Evolutionary conservation across 2,888 invertebrate species (phyloP).

Genomic region (Troides aeacus): DNA sequence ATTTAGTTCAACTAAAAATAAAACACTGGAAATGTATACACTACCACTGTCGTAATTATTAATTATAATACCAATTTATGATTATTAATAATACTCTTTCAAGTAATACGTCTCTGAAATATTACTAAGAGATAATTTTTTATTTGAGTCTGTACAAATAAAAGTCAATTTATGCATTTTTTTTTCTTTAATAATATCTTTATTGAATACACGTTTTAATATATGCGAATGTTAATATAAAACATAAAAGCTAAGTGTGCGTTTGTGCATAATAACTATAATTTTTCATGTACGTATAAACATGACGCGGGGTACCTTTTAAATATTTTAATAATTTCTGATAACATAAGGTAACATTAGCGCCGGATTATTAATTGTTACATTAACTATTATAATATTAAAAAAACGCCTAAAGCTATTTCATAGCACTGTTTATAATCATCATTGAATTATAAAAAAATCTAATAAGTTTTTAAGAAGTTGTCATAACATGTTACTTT

Average conservation of each 20-base stretch:
- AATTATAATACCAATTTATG: not conserved
- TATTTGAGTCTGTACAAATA: slow-evolving; percentile 3
- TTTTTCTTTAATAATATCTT: slow-evolving; percentile 26
- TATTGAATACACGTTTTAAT: slow-evolving; percentile 28
- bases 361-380: slow-evolving; percentile 53
- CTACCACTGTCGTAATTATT: not conserved
- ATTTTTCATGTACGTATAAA: slow-evolving; percentile 32
- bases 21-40: too few relatives aligned
- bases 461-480: too few relatives aligned
- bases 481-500: not conserved
- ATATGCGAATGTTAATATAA: slow-evolving; percentile 13
- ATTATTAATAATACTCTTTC: not conserved
- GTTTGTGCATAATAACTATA: slow-evolving; percentile 34
- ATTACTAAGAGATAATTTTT: not conserved
- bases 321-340: slow-evolving; percentile 42
- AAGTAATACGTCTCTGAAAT: not conserved
- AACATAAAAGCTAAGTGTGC: slow-evolving; percentile 24
- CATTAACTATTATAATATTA: slow-evolving; percentile 27
- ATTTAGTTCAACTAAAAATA: too few relatives aligned
- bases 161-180: slow-evolving; percentile 17
- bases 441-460: not conserved
- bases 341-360: slow-evolving; percentile 75
- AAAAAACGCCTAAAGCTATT: slow-evolving; percentile 28
- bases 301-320: slow-evolving; percentile 63
- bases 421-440: not conserved